These are phyloP conservation scores for Bombus turneri DNA, from an alignment of 1,140 invertebrate genomes.

Conservation along the genomic window DNA sequence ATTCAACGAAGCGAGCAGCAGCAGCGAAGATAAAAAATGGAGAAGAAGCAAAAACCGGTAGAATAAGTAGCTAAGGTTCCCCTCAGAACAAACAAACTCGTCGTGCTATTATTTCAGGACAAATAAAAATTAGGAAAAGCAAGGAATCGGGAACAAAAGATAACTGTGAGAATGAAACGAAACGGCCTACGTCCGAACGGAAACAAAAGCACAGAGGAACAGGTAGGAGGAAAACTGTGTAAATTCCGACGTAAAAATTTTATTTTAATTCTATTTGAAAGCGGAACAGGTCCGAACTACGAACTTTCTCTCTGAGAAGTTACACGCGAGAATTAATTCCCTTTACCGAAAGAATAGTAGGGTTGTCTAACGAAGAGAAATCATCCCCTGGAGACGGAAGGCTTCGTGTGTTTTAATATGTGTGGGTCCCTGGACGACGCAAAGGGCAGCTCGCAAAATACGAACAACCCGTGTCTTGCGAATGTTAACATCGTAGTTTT, in stretches of 20 bases:
- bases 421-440: neutral
- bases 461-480: neutral
- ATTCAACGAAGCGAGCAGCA: neutral
- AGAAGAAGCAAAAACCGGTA: neutral
- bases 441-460: neutral
- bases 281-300: neutral
- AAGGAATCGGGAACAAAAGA: neutral
- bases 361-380: neutral
- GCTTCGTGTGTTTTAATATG: slow-evolving; percentile 1
- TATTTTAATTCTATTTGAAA: slow-evolving; percentile 1
- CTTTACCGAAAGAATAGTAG: neutral
- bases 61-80: neutral
- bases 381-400: neutral
- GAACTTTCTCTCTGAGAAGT: neutral
- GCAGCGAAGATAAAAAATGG: neutral
- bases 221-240: neutral
- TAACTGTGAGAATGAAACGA: neutral
- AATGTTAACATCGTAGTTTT: slow-evolving; percentile 5
- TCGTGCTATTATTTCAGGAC: neutral
- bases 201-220: neutral
- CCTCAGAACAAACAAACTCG: neutral
- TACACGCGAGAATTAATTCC: slow-evolving; percentile 23
- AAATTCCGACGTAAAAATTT: slow-evolving; percentile 24
- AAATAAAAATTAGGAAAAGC: neutral
- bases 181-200: too few relatives aligned